Evolutionary conservation across 2,113 vertebrate genomes (phyloP).

Genomic region (Trematocara variabile): DNA sequence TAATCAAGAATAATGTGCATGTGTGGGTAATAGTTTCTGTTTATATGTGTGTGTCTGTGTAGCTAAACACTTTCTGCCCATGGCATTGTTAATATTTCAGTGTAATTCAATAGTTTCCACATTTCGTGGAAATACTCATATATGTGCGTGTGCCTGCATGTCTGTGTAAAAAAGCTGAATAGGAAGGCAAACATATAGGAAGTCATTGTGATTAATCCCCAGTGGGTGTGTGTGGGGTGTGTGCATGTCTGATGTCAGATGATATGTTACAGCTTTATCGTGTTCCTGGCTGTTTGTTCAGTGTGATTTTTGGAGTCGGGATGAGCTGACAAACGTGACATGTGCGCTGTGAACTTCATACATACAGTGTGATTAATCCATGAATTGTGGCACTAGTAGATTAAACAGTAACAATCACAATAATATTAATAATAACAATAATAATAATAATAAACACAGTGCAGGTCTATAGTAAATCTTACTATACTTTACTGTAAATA

Average conservation of each 20-base stretch:
- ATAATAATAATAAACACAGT: neutral
- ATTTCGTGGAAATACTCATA: slow-evolving; percentile 24
- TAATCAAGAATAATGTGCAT: neutral
- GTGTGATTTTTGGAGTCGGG: neutral
- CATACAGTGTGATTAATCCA: neutral
- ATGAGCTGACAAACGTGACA: neutral
- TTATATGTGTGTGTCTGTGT: neutral
- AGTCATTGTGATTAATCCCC: neutral
- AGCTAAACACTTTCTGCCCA: neutral
- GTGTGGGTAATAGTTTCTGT: neutral
- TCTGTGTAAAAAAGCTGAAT: neutral
- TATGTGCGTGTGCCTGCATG: neutral
- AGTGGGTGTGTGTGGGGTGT: neutral
- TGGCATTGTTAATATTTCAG: slow-evolving; percentile 59
- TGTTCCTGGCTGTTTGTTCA: neutral
- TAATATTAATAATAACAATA: neutral
- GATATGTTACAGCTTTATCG: neutral
- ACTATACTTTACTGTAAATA: neutral
- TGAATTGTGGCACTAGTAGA: neutral
- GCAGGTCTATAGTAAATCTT: neutral
- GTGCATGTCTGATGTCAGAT: neutral
- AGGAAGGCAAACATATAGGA: neutral
- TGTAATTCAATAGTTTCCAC: slow-evolving; percentile 50
- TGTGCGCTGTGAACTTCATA: neutral
- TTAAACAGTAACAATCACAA: neutral